A percentile compares a stretch with the other conserved stretches of the same genome.
phyloP scores from a whole-genome alignment of 1,140 invertebrate species.

The Chlorops oryzae region DNA sequence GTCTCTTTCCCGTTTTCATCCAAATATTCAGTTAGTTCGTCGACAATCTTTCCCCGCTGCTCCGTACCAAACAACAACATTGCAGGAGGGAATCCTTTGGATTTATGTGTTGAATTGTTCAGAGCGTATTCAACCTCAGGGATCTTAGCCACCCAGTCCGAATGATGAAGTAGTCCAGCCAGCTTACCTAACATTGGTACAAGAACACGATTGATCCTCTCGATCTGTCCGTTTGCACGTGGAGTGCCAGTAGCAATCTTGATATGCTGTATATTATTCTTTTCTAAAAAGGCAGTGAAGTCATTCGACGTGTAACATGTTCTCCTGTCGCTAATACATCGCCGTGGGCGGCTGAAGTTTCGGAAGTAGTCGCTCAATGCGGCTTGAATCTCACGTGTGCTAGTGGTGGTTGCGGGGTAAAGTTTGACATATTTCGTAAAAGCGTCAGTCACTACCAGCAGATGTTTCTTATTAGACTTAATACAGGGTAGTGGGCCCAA shows the following conservation, averaged over 20 bases:
- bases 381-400: conserved; percentile 21
- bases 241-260: conserved; percentile 13
- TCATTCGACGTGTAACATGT: conserved; percentile 26
- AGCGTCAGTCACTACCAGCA: conserved; percentile 38
- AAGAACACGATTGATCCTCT: conserved; percentile 20
- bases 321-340: conserved; percentile 28
- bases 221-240: conserved; percentile 19
- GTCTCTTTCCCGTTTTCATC: too few species aligned
- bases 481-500: conserved; percentile 5
- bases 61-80: conserved; percentile 2
- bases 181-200: conserved; percentile 18
- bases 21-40: conserved; percentile 3
- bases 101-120: conserved; percentile 4
- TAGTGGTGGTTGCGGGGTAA: conserved; percentile 11
- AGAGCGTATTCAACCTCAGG: conserved; percentile 7
- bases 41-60: conserved; percentile 2
- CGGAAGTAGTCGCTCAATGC: conserved; percentile 16
- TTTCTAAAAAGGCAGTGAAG: conserved; percentile 18
- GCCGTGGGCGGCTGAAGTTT: conserved; percentile 14
- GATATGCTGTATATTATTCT: conserved; percentile 18
- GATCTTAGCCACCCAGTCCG: conserved; percentile 5
- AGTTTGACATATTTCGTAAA: conserved; percentile 18
- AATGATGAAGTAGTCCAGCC: too few species aligned
- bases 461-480: conserved; percentile 5
- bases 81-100: conserved; percentile 2